phyloP scores from a whole-genome alignment of 2,797 vertebrate genomes.

The Tadarida brasiliensis region DNA sequence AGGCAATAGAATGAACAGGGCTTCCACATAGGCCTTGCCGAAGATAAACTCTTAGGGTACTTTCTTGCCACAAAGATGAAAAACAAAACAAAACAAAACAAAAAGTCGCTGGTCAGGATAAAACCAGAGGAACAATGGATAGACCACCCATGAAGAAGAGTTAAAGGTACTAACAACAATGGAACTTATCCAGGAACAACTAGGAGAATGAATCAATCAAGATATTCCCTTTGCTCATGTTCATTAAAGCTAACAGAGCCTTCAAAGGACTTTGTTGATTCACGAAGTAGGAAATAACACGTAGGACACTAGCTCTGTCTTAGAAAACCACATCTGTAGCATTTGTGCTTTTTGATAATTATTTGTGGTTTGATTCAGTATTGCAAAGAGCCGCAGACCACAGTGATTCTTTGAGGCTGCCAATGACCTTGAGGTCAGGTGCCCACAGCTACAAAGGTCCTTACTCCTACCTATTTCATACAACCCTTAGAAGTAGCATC shows the following conservation, averaged over 20 bases:
- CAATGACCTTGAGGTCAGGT: not conserved
- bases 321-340: constrained; percentile 29
- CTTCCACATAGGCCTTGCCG: not conserved
- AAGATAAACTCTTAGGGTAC: not conserved
- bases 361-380: not conserved
- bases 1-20: not conserved
- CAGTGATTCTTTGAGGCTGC: not conserved
- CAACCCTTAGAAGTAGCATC: not conserved
- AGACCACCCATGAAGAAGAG: not conserved
- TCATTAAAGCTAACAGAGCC: constrained; percentile 7
- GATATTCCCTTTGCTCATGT: not conserved
- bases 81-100: not conserved
- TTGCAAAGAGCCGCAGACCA: not conserved
- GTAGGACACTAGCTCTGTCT: not conserved
- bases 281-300: constrained; percentile 8
- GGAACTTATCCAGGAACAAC: not conserved
- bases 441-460: not conserved
- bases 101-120: not conserved
- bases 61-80: not conserved
- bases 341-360: not conserved
- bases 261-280: not conserved
- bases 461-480: not conserved
- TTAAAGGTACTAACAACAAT: not conserved
- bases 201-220: not conserved
- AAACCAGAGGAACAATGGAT: not conserved